Percentiles rank a stretch among this genome's conserved stretches.
phyloP scores from a whole-genome alignment of 2,113 vertebrate genomes.

The Bubo scandiacus region DNA sequence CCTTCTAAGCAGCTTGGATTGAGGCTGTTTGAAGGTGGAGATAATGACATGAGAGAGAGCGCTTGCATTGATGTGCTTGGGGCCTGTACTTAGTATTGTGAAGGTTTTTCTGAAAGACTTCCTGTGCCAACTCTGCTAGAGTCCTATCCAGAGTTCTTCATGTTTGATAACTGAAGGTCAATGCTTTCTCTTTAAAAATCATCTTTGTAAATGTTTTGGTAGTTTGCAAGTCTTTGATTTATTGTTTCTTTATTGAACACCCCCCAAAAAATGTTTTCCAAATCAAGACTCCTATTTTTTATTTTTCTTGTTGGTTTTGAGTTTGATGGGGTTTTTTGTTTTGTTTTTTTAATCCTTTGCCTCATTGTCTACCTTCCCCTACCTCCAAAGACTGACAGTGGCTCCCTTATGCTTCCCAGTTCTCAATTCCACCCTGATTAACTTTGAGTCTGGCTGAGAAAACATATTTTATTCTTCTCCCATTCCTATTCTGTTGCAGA shows the following conservation, averaged over 20 bases:
- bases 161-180: not conserved
- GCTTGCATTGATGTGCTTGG: not conserved
- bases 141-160: not conserved
- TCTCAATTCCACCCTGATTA: not conserved
- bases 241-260: not conserved
- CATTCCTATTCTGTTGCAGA: conserved; percentile 75
- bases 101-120: not conserved
- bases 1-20: not conserved
- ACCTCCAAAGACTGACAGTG: not conserved
- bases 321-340: not conserved
- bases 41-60: not conserved
- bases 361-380: not conserved
- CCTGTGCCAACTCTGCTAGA: not conserved
- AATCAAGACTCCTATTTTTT: not conserved
- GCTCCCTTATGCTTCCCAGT: not conserved
- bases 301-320: not conserved
- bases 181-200: not conserved
- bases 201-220: not conserved
- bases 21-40: not conserved
- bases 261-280: not conserved
- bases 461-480: not conserved
- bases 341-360: not conserved
- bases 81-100: not conserved
- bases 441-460: not conserved
- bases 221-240: not conserved